Evolutionary conservation across 92 coral and sea anemone genomes (phyloP).

Genomic region (Heteractis magnifica): DNA sequence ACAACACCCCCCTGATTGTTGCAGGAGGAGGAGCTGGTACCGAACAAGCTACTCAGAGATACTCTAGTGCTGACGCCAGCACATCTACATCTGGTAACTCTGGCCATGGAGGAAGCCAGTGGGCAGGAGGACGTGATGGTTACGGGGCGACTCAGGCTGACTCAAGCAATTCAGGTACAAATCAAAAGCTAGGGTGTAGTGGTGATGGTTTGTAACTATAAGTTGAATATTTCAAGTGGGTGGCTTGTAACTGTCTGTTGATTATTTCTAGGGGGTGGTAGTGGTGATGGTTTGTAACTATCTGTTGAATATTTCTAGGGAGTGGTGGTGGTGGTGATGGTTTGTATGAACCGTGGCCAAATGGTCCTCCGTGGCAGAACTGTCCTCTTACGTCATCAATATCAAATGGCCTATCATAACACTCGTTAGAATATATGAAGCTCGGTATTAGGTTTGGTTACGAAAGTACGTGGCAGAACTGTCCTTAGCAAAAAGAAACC

Average conservation of each 20-base stretch:
- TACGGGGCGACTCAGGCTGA: slow-evolving; percentile 38
- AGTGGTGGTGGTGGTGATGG: not conserved
- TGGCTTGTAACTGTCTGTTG: not conserved
- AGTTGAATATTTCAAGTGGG: not conserved
- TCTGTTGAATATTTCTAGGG: not conserved
- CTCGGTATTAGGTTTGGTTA: too few relatives aligned
- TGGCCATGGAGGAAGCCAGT: slow-evolving; percentile 35
- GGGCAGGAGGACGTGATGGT: slow-evolving; percentile 54
- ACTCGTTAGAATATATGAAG: too few relatives aligned
- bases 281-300: not conserved
- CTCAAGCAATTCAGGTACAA: slow-evolving; percentile 29
- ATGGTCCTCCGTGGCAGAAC: too few relatives aligned
- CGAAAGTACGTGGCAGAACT: too few relatives aligned
- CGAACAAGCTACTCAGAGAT: not conserved
- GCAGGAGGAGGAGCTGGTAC: slow-evolving; percentile 63
- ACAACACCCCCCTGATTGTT: slow-evolving; percentile 43
- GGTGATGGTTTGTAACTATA: too few relatives aligned
- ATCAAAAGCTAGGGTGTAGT: not conserved
- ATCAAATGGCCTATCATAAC: too few relatives aligned
- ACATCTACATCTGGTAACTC: slow-evolving; percentile 44
- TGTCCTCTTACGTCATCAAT: too few relatives aligned
- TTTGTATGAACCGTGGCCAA: too few relatives aligned
- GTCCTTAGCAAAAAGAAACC: too few relatives aligned
- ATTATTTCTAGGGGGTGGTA: not conserved
- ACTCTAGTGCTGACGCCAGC: slow-evolving; percentile 36